Evolutionary conservation across 2,888 invertebrate species (phyloP).

Genomic region (Andrena haemorrhoa): DNA sequence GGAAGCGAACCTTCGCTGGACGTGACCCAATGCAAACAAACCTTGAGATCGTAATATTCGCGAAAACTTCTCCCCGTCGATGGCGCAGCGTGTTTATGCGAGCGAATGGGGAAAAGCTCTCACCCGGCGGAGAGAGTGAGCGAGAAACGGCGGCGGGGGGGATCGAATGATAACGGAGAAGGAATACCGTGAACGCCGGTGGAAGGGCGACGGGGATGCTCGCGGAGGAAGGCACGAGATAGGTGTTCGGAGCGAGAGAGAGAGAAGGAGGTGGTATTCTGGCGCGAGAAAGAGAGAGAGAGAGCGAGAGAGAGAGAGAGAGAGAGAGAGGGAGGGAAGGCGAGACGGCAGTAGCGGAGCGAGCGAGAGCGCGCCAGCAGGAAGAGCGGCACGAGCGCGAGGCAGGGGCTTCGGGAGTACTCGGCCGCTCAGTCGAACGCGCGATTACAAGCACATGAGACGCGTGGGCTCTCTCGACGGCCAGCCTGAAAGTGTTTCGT

Average conservation of each 20-base stretch:
- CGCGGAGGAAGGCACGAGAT: conserved; percentile 10
- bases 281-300: not conserved
- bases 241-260: conserved; percentile 22
- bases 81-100: conserved; percentile 24
- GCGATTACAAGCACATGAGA: conserved; percentile 82
- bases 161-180: conserved; percentile 26
- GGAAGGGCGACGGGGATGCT: conserved; percentile 43
- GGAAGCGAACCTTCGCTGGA: not conserved
- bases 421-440: conserved; percentile 80
- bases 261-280: not conserved
- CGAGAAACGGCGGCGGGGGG: not conserved
- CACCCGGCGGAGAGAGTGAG: conserved; percentile 17
- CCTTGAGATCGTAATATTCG: conserved; percentile 15
- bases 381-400: conserved; percentile 67
- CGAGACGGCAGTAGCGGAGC: conserved; percentile 48
- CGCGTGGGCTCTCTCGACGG: conserved; percentile 74
- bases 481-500: conserved; percentile 71
- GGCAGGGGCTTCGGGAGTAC: conserved; percentile 69
- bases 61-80: conserved; percentile 1
- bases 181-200: conserved; percentile 51
- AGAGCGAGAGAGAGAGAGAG: not conserved
- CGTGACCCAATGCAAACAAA: not conserved
- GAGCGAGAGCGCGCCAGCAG: conserved; percentile 64
- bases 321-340: not conserved
- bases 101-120: not conserved